These are phyloP conservation scores for Potamilus streckersoni DNA, from an alignment of 1,140 invertebrate species.

Conservation along the genomic window DNA sequence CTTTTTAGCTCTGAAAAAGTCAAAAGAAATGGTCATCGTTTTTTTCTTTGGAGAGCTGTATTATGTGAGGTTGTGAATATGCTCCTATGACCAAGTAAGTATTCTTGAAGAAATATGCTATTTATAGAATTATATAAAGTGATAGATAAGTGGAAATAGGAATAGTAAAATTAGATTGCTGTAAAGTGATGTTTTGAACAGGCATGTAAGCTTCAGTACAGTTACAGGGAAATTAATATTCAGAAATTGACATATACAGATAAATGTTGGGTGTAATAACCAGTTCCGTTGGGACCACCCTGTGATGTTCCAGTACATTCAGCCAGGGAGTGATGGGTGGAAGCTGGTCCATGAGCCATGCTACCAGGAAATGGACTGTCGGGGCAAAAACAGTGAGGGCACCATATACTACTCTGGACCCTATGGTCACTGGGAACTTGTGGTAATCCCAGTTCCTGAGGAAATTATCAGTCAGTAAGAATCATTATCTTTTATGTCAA, in stretches of 20 bases:
- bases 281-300: conserved; percentile 60
- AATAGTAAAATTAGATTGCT: no score
- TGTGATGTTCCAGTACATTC: conserved; percentile 61
- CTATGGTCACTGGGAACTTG: conserved; percentile 61
- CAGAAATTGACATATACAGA: conserved; percentile 39
- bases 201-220: no score
- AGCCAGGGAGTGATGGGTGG: conserved; percentile 58
- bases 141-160: no score
- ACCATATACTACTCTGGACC: conserved; percentile 64
- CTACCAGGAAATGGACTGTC: conserved; percentile 60
- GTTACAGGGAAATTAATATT: no score
- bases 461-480: conserved; percentile 58
- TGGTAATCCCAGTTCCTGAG: conserved; percentile 59
- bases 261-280: conserved; percentile 65
- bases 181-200: no score
- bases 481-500: not conserved
- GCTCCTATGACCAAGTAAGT: no score
- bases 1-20: no score
- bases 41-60: no score
- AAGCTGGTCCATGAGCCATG: conserved; percentile 58
- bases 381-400: conserved; percentile 52
- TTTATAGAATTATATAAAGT: no score
- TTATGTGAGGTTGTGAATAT: no score
- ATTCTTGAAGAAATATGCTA: no score
- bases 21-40: no score